Evolutionary conservation across 2,113 vertebrate species (phyloP).

Genomic region (Meles meles): DNA sequence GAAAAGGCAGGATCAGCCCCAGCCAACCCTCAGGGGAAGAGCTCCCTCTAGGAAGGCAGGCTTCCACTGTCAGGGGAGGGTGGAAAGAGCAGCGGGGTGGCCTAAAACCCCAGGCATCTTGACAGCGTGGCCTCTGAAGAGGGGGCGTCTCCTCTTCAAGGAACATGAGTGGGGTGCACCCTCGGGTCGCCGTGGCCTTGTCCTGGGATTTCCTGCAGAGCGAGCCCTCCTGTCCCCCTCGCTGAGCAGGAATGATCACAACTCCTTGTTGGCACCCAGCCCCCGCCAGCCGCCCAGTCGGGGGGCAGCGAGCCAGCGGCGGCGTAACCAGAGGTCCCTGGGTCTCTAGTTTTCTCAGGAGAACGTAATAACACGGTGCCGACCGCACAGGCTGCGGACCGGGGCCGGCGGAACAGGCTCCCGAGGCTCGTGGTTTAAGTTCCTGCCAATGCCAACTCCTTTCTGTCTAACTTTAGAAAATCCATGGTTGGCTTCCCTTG

Average conservation of each 20-base stretch:
- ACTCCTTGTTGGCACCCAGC: not conserved
- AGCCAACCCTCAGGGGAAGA: not conserved
- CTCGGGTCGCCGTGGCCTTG: not conserved
- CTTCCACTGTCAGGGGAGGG: not conserved
- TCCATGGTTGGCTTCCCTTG: conserved; percentile 49
- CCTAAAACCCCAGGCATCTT: not conserved
- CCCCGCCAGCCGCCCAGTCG: not conserved
- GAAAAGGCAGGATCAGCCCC: not conserved
- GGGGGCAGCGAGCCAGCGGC: not conserved
- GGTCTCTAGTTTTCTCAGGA: conserved; percentile 44
- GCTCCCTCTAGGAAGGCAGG: not conserved
- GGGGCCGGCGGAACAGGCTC: not conserved
- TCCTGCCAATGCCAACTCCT: conserved; percentile 63
- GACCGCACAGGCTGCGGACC: conserved; percentile 21
- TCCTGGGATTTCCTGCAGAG: not conserved
- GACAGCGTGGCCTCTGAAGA: not conserved
- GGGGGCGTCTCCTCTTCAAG: not conserved
- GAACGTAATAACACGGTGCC: conserved; percentile 32
- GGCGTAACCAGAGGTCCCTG: conserved; percentile 13
- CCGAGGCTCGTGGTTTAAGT: conserved; percentile 48
- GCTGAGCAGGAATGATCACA: not conserved
- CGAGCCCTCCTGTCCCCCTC: not conserved
- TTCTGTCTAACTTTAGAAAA: conserved; percentile 73
- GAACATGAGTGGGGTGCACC: not conserved
- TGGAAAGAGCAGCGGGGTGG: too few relatives aligned